A percentile compares a stretch with the other conserved stretches of the same genome.
Evolutionary conservation across 30 jellyfish, hydroid and myxozoan genomes (phyloP).

Genomic region (Chrysaora quinquecirrha): DNA sequence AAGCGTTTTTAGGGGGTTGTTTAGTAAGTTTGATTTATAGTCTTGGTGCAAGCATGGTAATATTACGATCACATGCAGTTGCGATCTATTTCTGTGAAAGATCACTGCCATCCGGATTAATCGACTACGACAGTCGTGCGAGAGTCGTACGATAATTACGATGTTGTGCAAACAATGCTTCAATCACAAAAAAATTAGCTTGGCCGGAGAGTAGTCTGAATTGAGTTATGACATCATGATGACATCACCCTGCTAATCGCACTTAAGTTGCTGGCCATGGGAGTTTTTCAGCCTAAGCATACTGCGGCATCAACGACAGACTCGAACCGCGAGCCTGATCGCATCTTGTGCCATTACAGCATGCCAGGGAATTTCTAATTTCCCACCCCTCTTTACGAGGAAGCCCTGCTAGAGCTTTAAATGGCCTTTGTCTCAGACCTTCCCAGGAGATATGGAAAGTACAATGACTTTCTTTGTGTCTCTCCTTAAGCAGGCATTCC

Average conservation of each 20-base stretch:
- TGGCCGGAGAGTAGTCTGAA: conserved; percentile 88
- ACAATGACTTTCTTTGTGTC: conserved; percentile 51
- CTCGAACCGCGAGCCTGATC: conserved; percentile 42
- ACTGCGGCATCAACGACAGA: conserved; percentile 61
- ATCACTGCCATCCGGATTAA: no score
- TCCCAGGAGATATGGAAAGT: conserved; percentile 75
- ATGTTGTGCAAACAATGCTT: no score
- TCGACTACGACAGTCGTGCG: no score
- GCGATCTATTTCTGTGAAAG: no score
- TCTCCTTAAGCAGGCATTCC: conserved; percentile 85
- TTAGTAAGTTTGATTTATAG: no score
- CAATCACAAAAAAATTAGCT: conserved; percentile 27
- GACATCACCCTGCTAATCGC: conserved; percentile 81
- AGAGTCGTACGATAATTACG: no score
- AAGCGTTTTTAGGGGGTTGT: no score
- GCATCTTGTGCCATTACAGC: conserved; percentile 64
- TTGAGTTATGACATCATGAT: conserved; percentile 73
- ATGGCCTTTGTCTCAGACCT: conserved; percentile 88
- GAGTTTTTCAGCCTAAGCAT: conserved; percentile 62
- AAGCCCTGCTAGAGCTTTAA: conserved; percentile 80
- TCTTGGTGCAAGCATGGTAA: no score
- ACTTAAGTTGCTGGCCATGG: conserved; percentile 88
- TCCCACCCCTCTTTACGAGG: conserved; percentile 73
- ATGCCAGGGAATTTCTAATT: conserved; percentile 76
- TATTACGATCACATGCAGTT: no score